Evolutionary conservation across 2,113 vertebrate species (phyloP), one percentile per base, ranked within the genome.

Genomic region (Epinephelus lanceolatus): DNA sequence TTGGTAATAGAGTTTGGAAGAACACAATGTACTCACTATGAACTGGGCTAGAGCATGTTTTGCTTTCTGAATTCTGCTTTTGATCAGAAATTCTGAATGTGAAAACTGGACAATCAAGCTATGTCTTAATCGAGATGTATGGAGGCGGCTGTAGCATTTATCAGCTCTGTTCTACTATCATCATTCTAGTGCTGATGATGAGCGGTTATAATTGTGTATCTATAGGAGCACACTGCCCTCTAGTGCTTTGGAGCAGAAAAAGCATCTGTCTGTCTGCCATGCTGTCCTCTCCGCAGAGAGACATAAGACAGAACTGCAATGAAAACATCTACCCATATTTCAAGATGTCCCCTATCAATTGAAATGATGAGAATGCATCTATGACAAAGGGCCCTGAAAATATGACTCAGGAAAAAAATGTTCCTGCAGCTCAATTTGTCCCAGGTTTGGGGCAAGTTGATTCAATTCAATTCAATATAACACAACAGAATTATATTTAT

Each of bases 161-260:
- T 70, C 42, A 33, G 3, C 23, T 65, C n/a, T 60, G 37, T 53
- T 73, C 47, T 49, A 4, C 19, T n/a, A 18, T 49, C 11, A 60
- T 76, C 18, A 68, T 69, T 76, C 42, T 25, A 0, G 4, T 76
- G 52, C 47, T 53, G 70, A 30, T 74, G 40, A 71, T 65, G 19
- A 83, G 8, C 47, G n/a, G 1, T 13, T 14, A 8, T 1, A 37
- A 30, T 12, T 8, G 3, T 14, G 17, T 3, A 75, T 75, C 17
- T 33, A 57, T 55, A 74, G 71, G 82, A 45, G 23, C 60, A 82
- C 37, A 91, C 83, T 94, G 92, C 83, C 92, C 91, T 89, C 94
- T 94, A 77, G 88, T 91, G 91, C 67, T 37, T 33, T 8, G 9
- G 19, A 30, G 13, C 27, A 23, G 17, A 19, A 61, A 75, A 11